A percentile compares a stretch with the other conserved stretches of the same genome.
These are phyloP conservation scores for Python bivittatus DNA, from an alignment of 2,113 vertebrate species.

Conservation along the genomic window DNA sequence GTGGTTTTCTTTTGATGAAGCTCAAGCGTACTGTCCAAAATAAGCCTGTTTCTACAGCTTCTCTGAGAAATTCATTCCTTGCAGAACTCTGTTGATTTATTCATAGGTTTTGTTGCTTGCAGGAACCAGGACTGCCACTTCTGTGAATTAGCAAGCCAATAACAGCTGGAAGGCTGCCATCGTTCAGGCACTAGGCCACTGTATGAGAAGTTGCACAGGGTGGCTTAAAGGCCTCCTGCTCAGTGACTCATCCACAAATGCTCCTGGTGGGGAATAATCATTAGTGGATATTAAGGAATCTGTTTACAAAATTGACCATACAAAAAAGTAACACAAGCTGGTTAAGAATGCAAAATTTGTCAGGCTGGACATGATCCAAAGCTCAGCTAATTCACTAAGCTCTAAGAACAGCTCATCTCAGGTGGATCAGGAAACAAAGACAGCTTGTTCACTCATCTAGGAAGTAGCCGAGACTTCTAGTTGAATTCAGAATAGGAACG, in stretches of 20 bases:
- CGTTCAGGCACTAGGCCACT: not conserved
- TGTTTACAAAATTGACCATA: slow-evolving; percentile 20
- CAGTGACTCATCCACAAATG: accelerated
- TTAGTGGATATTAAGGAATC: slow-evolving; percentile 1
- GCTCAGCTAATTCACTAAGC: not conserved
- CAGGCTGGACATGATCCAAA: not conserved
- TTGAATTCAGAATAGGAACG: not conserved
- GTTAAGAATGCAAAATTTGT: not conserved
- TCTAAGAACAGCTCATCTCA: slow-evolving; percentile 1
- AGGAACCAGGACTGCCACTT: not conserved
- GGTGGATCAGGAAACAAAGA: not conserved
- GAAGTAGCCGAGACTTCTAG: not conserved
- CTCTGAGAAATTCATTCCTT: not conserved
- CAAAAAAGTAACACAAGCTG: not conserved
- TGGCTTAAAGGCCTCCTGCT: accelerated
- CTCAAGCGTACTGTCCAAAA: accelerated
- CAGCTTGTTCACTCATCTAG: not conserved
- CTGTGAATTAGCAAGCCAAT: slow-evolving; percentile 2
- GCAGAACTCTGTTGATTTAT: slow-evolving; percentile 28
- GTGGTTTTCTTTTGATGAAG: not conserved
- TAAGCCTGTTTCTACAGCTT: not conserved
- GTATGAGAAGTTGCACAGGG: not conserved
- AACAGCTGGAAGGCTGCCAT: slow-evolving; percentile 8
- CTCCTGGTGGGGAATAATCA: not conserved
- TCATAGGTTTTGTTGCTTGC: not conserved